Evolutionary conservation across 2,888 invertebrate genomes (phyloP), one percentile per base, ranked within the genome.

Genomic region (Chironomus riparius): DNA sequence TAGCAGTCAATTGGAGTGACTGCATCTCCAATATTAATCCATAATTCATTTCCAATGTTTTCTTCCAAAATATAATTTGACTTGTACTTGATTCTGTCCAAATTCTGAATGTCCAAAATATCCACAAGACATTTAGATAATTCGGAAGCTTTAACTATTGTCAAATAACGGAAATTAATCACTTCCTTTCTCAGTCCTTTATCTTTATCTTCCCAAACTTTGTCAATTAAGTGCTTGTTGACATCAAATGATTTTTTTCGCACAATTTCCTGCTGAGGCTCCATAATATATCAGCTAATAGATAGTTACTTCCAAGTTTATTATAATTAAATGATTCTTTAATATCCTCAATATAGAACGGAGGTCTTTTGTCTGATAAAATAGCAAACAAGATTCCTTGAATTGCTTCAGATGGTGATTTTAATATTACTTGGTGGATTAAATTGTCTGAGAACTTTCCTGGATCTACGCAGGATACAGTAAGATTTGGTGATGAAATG

Each of bases 1-100:
- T 85, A 83, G 76, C 83, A 84, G 78, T 86, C 86, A 72, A 86
- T 79, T 3, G 85, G 84, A 3, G 84, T 83, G 76, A 83, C 78
- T 56, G 82, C 83, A 71, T 85, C 82, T 0, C 87, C 87, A 79
- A 87, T 82, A 78, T 82, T 79, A 38, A 83, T 70, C 21, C 76
- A 77, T 28, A 79, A 77, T 56, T 78, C 78, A 47, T 77, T 65
- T 12, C 68, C 71, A 50, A 68, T 70, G 72, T 15, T 12, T 70
- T 77, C 22, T 69, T 74, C 7, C 21, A 24, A 4, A 6, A 80
- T 77, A 47, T 78, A 82, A 62, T 79, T 79, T 5, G 81, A 81
- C 10, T 81, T 78, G 28, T 61, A 22, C n/a, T 15, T 38, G 12
- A 81, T 80, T 10, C 68, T 77, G 10, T 79, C 77, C 22, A 83